Evolutionary conservation across 2,797 vertebrate genomes (phyloP), one percentile per base, ranked within the genome.

Genomic region (Scolopax rusticola): DNA sequence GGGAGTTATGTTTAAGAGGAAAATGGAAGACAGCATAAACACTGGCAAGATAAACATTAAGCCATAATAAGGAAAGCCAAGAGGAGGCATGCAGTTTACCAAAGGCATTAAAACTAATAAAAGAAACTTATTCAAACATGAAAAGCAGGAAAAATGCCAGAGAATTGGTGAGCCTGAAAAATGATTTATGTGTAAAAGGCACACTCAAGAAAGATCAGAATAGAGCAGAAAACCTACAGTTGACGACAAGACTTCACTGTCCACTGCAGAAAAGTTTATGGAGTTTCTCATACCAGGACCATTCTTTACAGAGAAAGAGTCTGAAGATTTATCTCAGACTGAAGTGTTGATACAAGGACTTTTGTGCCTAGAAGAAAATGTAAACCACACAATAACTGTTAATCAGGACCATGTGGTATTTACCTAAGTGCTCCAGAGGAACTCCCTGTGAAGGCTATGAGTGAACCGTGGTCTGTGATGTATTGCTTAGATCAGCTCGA

Each of bases 261-360:
- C 90, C 38, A 6, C 41, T 90, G 77, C 38, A 59, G 83, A 78
- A 65, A 83, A 50, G 63, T 94, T 96, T 81, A 79, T 59, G 36
- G 77, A 78, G 69, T 88, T 91, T 90, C 74, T 85, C 36, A 43
- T 79, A 54, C 41, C 30, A 63, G 48, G 51, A 76, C 63, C 40
- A 57, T 82, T 74, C 84, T 90, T 95, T 79, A 79, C 36, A 89
- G 59, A 56, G 51, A 80, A 93, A 76, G 70, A 84, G n/a, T 24
- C 67, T 15, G 28, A 95, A 84, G 86, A 93, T 89, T 89, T 95
- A 73, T 93, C 63, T 92, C 38, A 51, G 73, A 63, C 74, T 79
- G 88, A 95, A 94, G 77, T 92, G 90, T 95, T 97, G 90, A 89
- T 94, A 93, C 47, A 82, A 88, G 70, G 84, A 87, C 59, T 93